Evolutionary conservation across 2,113 vertebrate genomes (phyloP), one percentile per base, ranked within the genome.

Genomic region (Edolisoma coerulescens): DNA sequence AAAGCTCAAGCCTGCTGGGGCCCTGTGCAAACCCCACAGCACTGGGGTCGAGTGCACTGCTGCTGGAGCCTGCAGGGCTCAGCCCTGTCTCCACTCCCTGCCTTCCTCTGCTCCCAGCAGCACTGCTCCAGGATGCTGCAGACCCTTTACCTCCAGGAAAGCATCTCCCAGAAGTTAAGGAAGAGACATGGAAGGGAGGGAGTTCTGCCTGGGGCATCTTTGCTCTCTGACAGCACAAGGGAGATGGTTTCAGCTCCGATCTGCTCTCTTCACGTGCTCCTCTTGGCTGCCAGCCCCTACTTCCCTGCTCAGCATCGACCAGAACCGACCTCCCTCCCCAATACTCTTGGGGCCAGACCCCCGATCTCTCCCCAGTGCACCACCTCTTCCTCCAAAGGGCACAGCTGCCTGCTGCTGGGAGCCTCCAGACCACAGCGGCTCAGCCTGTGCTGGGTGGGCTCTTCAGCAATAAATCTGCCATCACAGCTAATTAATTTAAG

Each of bases 41-140:
- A 15, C 1, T 33, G 24, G n/a, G 53, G 39, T 39, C 0, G 3
- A 4, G 3, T 10, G 21, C 49, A 30, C 21, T 3, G 4, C 63
- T 63, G 42, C 59, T 16, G 68, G 44, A 42, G 45, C 47, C 63
- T 3, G 12, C 0, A 1, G 47, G 73, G 42, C 67, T 70, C 52
- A 52, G 57, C 35, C n/a, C n/a, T 52, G 42, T 41, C 83, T 64
- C 75, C 22, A 9, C 2, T 4, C 71, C 39, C 47, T 1, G 3
- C 57, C 41, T 35, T 68, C 35, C 78, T 33, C 68, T 18, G 10
- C 74, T 65, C 8, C 7, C 78, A 70, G 78, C 22, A 71, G 27
- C 5, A 4, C 16, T 26, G 50, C 70, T 64, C 71, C 0, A 0
- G 44, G 3, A 37, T 11, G 54, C 75, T 60, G 39, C 54, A 54